Conservation (phyloP, 2,888 invertebrate species). For the Chymomyza amoena region DNA sequence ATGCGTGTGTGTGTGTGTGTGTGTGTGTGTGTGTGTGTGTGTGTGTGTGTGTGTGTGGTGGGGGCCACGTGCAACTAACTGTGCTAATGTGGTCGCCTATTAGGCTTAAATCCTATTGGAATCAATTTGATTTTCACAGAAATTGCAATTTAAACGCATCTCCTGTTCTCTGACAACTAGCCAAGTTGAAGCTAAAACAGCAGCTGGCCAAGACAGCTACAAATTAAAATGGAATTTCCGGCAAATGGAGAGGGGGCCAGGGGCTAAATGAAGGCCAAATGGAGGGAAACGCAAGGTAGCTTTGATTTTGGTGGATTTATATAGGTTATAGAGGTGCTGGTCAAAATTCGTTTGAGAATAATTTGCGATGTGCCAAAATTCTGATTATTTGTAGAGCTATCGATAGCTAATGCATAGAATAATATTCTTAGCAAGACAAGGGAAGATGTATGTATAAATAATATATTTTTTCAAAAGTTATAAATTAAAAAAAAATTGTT, state of each 20-base stretch:
- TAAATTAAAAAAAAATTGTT: too few species aligned
- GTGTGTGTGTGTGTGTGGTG: slow-evolving; percentile 14
- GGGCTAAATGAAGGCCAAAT: too few species aligned
- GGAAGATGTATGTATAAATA: too few species aligned
- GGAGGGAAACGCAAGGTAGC: too few species aligned
- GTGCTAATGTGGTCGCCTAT: slow-evolving; percentile 4
- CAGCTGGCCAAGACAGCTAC: background rate
- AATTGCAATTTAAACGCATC: slow-evolving; percentile 35
- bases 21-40: slow-evolving; percentile 14
- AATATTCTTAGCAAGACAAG: too few species aligned
- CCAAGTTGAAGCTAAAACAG: background rate
- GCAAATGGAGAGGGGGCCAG: background rate
- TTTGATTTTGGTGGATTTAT: too few species aligned
- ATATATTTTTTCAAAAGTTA: too few species aligned
- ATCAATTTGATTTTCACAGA: slow-evolving; percentile 45
- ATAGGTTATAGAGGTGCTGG: too few species aligned
- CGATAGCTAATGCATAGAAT: too few species aligned
- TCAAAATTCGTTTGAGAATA: too few species aligned
- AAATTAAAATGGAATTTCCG: background rate
- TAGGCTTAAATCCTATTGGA: slow-evolving; percentile 37
- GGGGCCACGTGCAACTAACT: slow-evolving; percentile 26
- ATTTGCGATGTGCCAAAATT: too few species aligned
- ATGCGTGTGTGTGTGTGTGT: slow-evolving; percentile 13
- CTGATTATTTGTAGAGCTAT: too few species aligned
- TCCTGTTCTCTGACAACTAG: background rate